Percentiles rank a stretch among this genome's conserved stretches.
Conservation (phyloP, 2,888 invertebrate genomes). For the Orthosia gracilis region DNA sequence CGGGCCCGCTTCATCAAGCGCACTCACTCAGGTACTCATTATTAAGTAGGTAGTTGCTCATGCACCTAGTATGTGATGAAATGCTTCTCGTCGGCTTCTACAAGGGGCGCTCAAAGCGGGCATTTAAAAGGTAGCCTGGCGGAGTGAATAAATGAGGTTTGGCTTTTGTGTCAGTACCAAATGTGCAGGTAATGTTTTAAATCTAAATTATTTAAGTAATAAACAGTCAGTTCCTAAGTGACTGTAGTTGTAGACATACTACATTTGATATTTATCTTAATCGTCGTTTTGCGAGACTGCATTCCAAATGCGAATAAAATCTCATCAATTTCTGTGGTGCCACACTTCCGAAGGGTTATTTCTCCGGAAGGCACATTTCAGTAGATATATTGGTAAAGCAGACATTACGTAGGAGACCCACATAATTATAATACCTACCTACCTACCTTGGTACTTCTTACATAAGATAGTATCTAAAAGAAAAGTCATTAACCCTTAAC, state of each 20-base stretch:
- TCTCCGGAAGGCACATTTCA: neutral
- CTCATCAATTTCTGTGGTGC: neutral
- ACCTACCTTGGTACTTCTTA: neutral
- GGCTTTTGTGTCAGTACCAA: constrained; percentile 21
- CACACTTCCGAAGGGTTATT: neutral
- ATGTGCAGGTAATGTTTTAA: constrained; percentile 6
- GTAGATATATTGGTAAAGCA: neutral
- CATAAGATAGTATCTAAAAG: neutral
- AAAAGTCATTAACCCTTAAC: neutral
- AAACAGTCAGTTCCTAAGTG: neutral
- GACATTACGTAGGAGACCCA: neutral
- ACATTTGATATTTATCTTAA: neutral
- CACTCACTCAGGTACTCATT: constrained; percentile 69
- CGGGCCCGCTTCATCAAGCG: constrained; percentile 67
- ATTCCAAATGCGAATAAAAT: constrained; percentile 7
- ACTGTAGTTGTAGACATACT: neutral
- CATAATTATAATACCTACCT: neutral
- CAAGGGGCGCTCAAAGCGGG: constrained; percentile 37
- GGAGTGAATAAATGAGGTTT: constrained; percentile 28
- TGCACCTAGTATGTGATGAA: constrained; percentile 63
- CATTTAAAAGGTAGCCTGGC: constrained; percentile 50
- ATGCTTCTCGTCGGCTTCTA: constrained; percentile 59
- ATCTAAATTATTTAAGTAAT: neutral
- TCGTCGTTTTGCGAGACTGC: neutral
- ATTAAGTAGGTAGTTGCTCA: constrained; percentile 65